A percentile compares a stretch with the other conserved stretches of the same genome.
Evolutionary conservation across 1,140 invertebrate genomes (phyloP).

Genomic region (Pogonus chalceus): DNA sequence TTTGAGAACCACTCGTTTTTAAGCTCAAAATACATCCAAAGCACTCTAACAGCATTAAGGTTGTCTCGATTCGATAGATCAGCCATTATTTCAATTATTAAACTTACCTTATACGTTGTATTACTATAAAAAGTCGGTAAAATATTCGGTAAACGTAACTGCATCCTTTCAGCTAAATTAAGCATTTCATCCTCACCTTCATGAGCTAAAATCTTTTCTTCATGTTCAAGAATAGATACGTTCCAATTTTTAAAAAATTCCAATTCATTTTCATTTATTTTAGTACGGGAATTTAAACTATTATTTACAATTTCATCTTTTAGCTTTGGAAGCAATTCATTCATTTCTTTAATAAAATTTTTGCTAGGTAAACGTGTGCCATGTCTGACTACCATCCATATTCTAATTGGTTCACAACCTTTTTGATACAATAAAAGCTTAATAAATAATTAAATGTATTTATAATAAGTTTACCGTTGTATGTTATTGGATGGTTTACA

Average conservation of each 20-base stretch:
- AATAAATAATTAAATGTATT: slow-evolving; percentile 8
- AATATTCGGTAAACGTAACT: slow-evolving; percentile 49
- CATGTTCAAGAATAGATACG: slow-evolving; percentile 28
- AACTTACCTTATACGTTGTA: slow-evolving; percentile 43
- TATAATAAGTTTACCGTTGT: slow-evolving; percentile 37
- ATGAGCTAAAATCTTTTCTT: slow-evolving; percentile 43
- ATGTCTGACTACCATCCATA: slow-evolving; percentile 57
- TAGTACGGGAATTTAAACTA: slow-evolving; percentile 14
- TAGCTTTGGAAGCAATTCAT: slow-evolving; percentile 37
- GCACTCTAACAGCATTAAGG: slow-evolving; percentile 1
- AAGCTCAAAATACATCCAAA: too few relatives aligned
- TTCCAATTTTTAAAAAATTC: slow-evolving; percentile 46
- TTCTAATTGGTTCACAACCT: slow-evolving; percentile 50
- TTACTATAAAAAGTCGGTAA: slow-evolving; percentile 46
- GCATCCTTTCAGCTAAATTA: slow-evolving; percentile 52
- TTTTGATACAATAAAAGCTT: slow-evolving; percentile 13
- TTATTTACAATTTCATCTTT: slow-evolving; percentile 40
- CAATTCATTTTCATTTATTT: slow-evolving; percentile 16
- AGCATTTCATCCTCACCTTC: slow-evolving; percentile 60
- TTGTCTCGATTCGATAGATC: too few relatives aligned
- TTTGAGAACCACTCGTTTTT: too few relatives aligned
- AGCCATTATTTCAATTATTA: too few relatives aligned
- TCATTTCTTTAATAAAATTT: slow-evolving; percentile 41
- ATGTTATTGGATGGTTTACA: slow-evolving; percentile 40
- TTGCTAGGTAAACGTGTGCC: slow-evolving; percentile 53